Percentiles rank a stretch among this genome's conserved stretches.
phyloP scores from a whole-genome alignment of 2,113 vertebrate species.

The Cebidichthys violaceus region DNA sequence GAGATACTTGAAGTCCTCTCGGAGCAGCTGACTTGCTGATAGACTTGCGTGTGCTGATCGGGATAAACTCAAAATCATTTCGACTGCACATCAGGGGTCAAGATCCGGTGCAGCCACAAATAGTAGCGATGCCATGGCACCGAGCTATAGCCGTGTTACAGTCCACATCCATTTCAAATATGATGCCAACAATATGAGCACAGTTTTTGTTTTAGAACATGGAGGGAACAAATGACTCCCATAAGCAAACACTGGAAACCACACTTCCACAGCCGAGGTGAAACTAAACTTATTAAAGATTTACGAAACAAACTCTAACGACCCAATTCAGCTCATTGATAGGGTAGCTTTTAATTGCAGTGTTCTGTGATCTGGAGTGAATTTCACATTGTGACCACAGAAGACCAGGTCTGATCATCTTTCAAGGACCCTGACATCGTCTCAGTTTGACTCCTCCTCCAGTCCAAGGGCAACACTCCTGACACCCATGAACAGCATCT shows the following conservation, averaged over 20 bases:
- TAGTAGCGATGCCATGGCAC: not conserved
- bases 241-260: not conserved
- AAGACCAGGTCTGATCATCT: not conserved
- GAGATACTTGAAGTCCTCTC: not conserved
- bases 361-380: not conserved
- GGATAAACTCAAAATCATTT: not conserved
- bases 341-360: not conserved
- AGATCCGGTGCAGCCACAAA: conserved; percentile 6
- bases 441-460: not conserved
- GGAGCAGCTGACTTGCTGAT: not conserved
- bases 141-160: not conserved
- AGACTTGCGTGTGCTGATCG: not conserved
- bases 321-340: too few species aligned
- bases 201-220: not conserved
- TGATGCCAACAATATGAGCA: not conserved
- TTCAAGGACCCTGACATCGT: not conserved
- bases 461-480: not conserved
- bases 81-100: conserved; percentile 9
- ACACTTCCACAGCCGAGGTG: not conserved
- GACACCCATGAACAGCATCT: conserved; percentile 1
- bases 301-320: not conserved
- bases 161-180: not conserved
- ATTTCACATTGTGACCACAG: not conserved
- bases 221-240: not conserved
- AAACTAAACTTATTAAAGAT: not conserved